Evolutionary conservation across 2,113 vertebrate species (phyloP), one percentile per base, ranked within the genome.

Genomic region (Istiophorus platypterus): DNA sequence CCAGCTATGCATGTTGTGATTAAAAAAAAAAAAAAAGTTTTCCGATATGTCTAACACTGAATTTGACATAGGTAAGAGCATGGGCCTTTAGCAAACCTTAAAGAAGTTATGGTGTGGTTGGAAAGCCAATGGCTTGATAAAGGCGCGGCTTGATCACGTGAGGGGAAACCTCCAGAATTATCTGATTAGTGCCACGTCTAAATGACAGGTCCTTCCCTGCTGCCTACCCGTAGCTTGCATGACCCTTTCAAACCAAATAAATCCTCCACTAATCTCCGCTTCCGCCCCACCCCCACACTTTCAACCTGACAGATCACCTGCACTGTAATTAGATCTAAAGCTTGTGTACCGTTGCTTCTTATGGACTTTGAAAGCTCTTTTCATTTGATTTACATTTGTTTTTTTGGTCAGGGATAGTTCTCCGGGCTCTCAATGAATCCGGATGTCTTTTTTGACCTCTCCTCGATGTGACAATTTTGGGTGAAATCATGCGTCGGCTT

Each of bases 401-500:
- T 81, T 80, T 73, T 66, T 39, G 49, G 56, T n/a, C 65, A 34
- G 20, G 61, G 76, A 63, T 56, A 61, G 29, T 57, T 58, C 37
- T 76, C 58, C 62, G 5, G 62, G 17, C 11, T 70, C 31, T 74
- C 31, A 68, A 73, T 79, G 80, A 83, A 62, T 85, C 67, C 49
- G 39, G 83, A 91, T 91, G 89, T 78, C 27, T 89, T 87, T 83
- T 81, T 56, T 63, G 76, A 81, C 68, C 72, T 76, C 49, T 83
- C 80, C 74, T 89, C 84, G 1, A 79, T 80, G 85, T 91, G 91
- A 93, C 78, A 71, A 39, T 37, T 85, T 45, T 29, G 73, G 86
- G 70, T 62, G 85, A 95, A 87, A 92, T 68, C 72, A 99, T 99
- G 97, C 89, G 42, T 94, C 89, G 89, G 39, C 80, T 96, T 66